Base-by-base conservation (phyloP, 2,797 vertebrate genomes). In the Miichthys miiuy region DNA sequence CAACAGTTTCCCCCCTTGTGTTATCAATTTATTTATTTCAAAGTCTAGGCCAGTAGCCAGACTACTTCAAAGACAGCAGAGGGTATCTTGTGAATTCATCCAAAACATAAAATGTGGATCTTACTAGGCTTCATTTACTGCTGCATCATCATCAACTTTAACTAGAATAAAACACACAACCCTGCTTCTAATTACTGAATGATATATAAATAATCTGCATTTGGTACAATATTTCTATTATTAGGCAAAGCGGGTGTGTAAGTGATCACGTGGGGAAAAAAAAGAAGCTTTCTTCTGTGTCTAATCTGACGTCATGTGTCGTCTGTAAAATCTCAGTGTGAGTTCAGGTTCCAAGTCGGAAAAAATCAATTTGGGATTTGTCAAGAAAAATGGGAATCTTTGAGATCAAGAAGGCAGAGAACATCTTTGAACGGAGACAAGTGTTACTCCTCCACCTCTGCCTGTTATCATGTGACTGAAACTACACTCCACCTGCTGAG, bases 31-130 rank as follows among this genome's bases (percentile, higher is more conserved):
- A 82, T 88, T 87, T 82, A 79, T 88, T 76, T 85, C 60, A 78
- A 80, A 87, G 73, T 77, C 80, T 74, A 34, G 80, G 44, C 72
- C 71, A 67, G 56, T 77, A 76, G 77, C 74, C 52, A 66, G 77
- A 83, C 34, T 50, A 88, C 86, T 83, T 91, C 87, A 92, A 90
- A 90, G 79, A 77, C 51, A 68, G 60, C 58, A 66, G 30, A 65
- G 46, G 18, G 68, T 61, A 88, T 81, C 80, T 68, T 56, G 69
- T 75, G 85, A 78, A 79, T 88, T 82, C 50, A 74, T 72, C 79
- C 64, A 77, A 56, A 57, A 69, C 27, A 77, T 41, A 34, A 82
- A 81, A 77, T 80, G 72, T 55, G 72, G 80, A 61, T 80, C 25
- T 72, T 73, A 78, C 48, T 21, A 8, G 46, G 61, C 61, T 79